These are phyloP conservation scores for Eurystomus glaucurus DNA, from an alignment of 2,797 vertebrate genomes.

Conservation along the genomic window DNA sequence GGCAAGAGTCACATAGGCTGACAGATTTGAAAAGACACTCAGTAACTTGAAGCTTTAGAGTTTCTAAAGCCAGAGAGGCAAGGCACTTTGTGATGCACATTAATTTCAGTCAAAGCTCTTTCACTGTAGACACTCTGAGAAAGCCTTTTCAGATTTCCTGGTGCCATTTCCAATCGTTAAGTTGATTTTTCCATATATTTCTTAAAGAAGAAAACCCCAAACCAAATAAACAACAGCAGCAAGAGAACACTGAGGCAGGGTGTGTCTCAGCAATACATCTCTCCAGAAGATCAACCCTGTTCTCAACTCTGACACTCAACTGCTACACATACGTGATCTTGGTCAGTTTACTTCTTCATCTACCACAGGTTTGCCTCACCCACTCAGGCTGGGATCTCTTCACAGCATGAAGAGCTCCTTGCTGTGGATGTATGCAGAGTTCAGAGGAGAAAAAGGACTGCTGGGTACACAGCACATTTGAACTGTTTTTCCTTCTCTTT, in stretches of 20 bases:
- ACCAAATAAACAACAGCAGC: background rate
- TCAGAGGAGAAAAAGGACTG: background rate
- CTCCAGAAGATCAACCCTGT: background rate
- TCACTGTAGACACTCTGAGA: background rate
- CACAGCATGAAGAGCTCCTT: fast-evolving
- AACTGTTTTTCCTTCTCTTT: background rate
- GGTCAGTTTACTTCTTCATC: background rate
- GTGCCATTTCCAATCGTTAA: background rate
- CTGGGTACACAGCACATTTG: background rate
- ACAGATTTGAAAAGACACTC: background rate
- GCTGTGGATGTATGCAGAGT: background rate
- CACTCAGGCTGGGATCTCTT: background rate
- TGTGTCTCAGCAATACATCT: background rate
- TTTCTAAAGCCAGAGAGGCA: background rate
- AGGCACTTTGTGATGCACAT: background rate
- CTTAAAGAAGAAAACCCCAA: background rate
- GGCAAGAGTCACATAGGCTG: background rate
- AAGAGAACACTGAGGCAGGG: background rate
- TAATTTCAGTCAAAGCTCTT: background rate
- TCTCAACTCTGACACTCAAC: background rate
- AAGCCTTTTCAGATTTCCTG: background rate
- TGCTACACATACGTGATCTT: background rate
- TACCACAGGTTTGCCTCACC: background rate
- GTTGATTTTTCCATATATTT: background rate
- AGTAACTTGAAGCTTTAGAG: background rate